phyloP scores from a whole-genome alignment of 2,888 invertebrate species.

The Zonitis immaculata region DNA sequence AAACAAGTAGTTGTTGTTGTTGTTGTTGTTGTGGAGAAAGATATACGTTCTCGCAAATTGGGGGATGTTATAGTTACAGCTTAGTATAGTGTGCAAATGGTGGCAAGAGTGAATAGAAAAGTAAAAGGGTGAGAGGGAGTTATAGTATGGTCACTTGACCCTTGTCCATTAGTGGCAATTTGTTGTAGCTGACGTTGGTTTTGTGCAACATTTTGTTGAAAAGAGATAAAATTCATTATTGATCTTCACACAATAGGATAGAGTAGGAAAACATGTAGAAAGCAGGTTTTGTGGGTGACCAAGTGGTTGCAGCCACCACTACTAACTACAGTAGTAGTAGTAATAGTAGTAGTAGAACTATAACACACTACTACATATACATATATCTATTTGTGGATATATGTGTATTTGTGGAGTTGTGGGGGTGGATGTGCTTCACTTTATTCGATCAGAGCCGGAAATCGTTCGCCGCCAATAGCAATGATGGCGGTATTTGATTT shows the following conservation, averaged over 20 bases:
- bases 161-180: constrained; percentile 33
- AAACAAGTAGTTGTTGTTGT: constrained; percentile 26
- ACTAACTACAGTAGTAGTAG: too few relatives aligned
- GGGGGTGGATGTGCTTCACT: background rate
- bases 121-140: constrained; percentile 2
- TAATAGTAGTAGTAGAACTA: too few relatives aligned
- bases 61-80: background rate
- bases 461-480: constrained; percentile 17
- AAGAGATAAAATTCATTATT: constrained; percentile 21
- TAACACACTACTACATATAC: background rate
- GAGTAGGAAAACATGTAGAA: constrained; percentile 13
- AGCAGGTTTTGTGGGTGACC: constrained; percentile 18
- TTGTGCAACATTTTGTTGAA: background rate
- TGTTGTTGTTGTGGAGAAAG: too few relatives aligned
- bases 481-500: constrained; percentile 25
- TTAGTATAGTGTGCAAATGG: too few relatives aligned
- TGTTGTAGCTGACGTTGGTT: constrained; percentile 24
- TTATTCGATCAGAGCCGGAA: constrained; percentile 24
- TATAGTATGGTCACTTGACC: constrained; percentile 25
- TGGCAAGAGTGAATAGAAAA: too few relatives aligned
- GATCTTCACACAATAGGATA: constrained; percentile 13
- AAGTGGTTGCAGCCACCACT: constrained; percentile 18
- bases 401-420: background rate
- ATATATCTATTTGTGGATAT: too few relatives aligned
- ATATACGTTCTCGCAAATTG: constrained; percentile 15